phyloP scores from a whole-genome alignment of 2,888 invertebrate species.

The Petrolisthes manimaculis region DNA sequence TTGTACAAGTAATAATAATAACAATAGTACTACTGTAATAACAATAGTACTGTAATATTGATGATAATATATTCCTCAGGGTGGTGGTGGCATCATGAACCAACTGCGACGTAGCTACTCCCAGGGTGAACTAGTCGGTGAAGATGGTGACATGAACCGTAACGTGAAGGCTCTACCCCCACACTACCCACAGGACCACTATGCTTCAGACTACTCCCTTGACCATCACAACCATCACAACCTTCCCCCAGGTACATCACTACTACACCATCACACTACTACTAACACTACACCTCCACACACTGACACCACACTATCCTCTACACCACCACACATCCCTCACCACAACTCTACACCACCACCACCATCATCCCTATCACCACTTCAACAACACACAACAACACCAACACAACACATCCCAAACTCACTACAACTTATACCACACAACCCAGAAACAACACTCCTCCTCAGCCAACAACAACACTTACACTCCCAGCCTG shows the following conservation, averaged over 20 bases:
- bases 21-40: too few species aligned
- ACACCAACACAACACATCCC: not conserved
- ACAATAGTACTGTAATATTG: not conserved
- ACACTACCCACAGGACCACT: slow-evolving; percentile 36
- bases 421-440: not conserved
- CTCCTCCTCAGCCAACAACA: not conserved
- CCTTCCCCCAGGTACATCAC: slow-evolving; percentile 43
- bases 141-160: slow-evolving; percentile 53
- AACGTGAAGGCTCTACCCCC: slow-evolving; percentile 61
- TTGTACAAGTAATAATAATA: not conserved
- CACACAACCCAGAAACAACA: not conserved
- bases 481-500: not conserved
- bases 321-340: not conserved
- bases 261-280: slow-evolving; percentile 5
- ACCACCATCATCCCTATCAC: not conserved
- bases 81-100: slow-evolving; percentile 64
- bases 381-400: not conserved
- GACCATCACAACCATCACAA: slow-evolving; percentile 37
- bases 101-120: slow-evolving; percentile 64
- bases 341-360: not conserved
- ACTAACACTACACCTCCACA: not conserved
- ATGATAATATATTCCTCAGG: slow-evolving; percentile 32
- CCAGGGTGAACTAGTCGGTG: slow-evolving; percentile 54
- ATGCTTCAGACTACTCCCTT: slow-evolving; percentile 33
- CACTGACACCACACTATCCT: too few species aligned